Conservation (phyloP, 2,797 vertebrate species). For the Rhinatrema bivittatum region DNA sequence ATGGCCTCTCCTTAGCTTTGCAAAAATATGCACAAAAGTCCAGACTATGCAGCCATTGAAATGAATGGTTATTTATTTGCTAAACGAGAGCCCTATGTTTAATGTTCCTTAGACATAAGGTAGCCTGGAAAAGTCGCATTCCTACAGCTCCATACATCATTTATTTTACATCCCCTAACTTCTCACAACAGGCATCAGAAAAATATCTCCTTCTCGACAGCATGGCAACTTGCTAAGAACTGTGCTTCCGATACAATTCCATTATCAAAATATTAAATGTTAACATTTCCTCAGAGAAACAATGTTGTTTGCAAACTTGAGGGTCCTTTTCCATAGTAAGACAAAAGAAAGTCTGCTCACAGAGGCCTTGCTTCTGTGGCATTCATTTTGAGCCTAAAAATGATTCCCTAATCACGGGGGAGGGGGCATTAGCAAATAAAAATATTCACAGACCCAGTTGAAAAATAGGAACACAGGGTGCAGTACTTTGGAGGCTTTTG, state of each 20-base stretch:
- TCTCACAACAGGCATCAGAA: slow-evolving; percentile 87
- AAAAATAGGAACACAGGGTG: too few relatives aligned
- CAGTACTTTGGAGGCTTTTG: too few relatives aligned
- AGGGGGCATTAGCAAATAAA: too few relatives aligned
- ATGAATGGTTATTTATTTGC: slow-evolving; percentile 99
- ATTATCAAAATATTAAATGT: slow-evolving; percentile 60
- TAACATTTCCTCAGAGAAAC: slow-evolving; percentile 60
- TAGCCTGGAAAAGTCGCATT: slow-evolving; percentile 90
- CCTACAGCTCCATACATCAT: slow-evolving; percentile 99
- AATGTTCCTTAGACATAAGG: slow-evolving; percentile 99
- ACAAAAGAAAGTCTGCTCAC: too few relatives aligned
- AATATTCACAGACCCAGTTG: too few relatives aligned
- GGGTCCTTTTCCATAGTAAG: slow-evolving; percentile 27
- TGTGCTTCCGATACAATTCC: slow-evolving; percentile 43
- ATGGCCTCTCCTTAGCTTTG: slow-evolving; percentile 83
- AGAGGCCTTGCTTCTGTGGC: too few relatives aligned
- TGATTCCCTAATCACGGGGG: too few relatives aligned
- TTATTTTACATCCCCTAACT: slow-evolving; percentile 99
- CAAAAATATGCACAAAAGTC: slow-evolving; percentile 96
- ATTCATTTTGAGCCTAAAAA: too few relatives aligned
- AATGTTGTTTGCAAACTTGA: slow-evolving; percentile 42
- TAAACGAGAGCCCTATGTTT: slow-evolving; percentile 98
- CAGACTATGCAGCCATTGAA: slow-evolving; percentile 85
- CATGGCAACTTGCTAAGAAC: slow-evolving; percentile 54
- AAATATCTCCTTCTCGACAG: slow-evolving; percentile 70